phyloP scores from a whole-genome alignment of 2,888 invertebrate genomes.

The Podabrus alpinus region DNA sequence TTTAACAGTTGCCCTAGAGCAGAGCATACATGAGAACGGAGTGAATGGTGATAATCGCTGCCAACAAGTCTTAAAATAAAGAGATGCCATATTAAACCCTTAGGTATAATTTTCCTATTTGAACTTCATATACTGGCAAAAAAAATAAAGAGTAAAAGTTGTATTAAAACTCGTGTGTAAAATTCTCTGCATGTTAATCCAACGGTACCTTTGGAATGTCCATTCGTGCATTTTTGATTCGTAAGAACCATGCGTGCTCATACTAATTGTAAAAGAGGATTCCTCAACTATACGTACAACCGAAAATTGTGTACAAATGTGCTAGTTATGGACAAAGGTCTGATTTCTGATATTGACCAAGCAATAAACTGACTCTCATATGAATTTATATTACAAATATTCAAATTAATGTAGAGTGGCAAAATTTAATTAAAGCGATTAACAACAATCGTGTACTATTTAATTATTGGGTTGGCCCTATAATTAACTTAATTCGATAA shows the following conservation, averaged over 20 bases:
- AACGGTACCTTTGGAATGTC: too few relatives aligned
- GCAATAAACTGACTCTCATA: background rate
- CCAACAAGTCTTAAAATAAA: conserved; percentile 4
- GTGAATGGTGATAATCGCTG: conserved; percentile 6
- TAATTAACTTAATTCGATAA: background rate
- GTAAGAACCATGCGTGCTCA: too few relatives aligned
- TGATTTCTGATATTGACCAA: background rate
- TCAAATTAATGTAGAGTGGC: background rate
- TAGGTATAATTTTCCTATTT: background rate
- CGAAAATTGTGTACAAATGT: too few relatives aligned
- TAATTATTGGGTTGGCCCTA: background rate
- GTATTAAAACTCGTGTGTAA: background rate
- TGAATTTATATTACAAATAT: background rate
- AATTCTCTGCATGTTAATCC: background rate
- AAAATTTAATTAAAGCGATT: background rate
- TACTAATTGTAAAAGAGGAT: too few relatives aligned
- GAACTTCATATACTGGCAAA: too few relatives aligned
- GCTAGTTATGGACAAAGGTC: too few relatives aligned
- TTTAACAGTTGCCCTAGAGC: conserved; percentile 19
- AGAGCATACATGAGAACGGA: conserved; percentile 5
- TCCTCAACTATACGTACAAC: too few relatives aligned
- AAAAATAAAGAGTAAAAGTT: too few relatives aligned
- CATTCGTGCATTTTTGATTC: too few relatives aligned
- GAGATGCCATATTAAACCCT: background rate
- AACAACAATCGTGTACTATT: background rate